These are phyloP conservation scores for Oenanthe oenanthe DNA, from an alignment of 2,113 vertebrate species.

Conservation along the genomic window DNA sequence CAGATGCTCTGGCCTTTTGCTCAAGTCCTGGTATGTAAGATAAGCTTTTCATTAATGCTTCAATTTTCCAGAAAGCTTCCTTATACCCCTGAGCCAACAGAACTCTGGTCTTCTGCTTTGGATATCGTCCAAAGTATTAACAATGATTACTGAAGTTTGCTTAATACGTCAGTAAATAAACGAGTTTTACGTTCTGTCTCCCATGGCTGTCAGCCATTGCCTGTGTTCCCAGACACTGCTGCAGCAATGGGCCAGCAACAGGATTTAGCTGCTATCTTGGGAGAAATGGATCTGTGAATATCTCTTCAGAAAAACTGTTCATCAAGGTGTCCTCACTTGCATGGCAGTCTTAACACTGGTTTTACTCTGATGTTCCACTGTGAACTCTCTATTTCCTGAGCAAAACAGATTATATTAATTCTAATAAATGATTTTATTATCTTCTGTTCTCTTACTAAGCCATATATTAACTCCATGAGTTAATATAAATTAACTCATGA, in stretches of 20 bases:
- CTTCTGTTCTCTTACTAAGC: background rate
- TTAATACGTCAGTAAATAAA: constrained; percentile 47
- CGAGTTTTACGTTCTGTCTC: constrained; percentile 11
- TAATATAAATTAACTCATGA: background rate
- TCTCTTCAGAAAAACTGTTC: background rate
- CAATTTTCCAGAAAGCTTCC: constrained; percentile 17
- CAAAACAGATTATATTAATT: background rate
- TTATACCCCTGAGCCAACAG: background rate
- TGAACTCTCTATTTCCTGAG: background rate
- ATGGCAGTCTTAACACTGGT: background rate
- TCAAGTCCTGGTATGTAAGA: background rate
- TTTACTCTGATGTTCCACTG: background rate
- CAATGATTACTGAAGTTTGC: constrained; percentile 5
- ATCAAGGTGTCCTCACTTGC: background rate
- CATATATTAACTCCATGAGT: background rate
- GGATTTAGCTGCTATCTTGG: background rate
- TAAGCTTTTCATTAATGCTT: constrained; percentile 24
- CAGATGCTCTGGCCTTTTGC: background rate
- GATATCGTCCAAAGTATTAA: constrained; percentile 22
- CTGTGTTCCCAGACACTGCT: background rate
- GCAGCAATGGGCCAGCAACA: background rate
- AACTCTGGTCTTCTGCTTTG: background rate
- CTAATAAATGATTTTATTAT: background rate
- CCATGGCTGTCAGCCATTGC: background rate
- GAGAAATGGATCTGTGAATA: background rate